Base-by-base conservation (phyloP, 1,140 invertebrate species). In the Drosophila repleta region DNA sequence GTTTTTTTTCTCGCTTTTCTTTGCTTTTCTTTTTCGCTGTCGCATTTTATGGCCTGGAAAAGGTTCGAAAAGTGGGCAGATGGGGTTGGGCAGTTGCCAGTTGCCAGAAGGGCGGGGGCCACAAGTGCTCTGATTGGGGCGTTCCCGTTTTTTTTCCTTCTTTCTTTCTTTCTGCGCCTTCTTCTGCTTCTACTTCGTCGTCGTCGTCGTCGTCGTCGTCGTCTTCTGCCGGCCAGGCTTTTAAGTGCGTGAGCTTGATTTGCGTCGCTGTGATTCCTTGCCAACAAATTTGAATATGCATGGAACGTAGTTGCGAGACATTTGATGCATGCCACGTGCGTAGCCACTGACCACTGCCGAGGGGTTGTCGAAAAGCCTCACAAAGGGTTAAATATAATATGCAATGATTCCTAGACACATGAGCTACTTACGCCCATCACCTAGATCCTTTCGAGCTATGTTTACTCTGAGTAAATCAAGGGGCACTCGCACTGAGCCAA, bases 221-320 rank as follows among this genome's bases (percentile, higher is more conserved):
- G n/a, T n/a, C n/a, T n/a, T n/a, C 24, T 29, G 24, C 35, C 53
- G 76, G 45, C 41, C 52, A 66, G 67, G 57, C 74, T 69, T 45
- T 78, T 76, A 82, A 87, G 79, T 88, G 79, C 83, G 83, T 79
- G 6, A 48, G 79, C 79, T 82, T 87, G 83, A 87, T 87, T 87
- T 87, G 76, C 69, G 83, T 79, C 62, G 76, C 83, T 73, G 76
- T 79, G 82, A 87, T 87, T 87, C 67, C 71, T 57, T 32, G 24
- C 26, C 61, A 32, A 48, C 45, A 62, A 74, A 88, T 87, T 87
- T 87, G 83, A 88, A 88, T 87, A 88, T 87, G 83, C 82, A 87
- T 87, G 79, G 68, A 74, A 43, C 62, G 41, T 67, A 46, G 32
- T 46, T 45, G 35, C 20, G 32, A 53, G 58, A 29, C 62, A 35